phyloP scores from a whole-genome alignment of 2,888 invertebrate species.

The Exephanes ischioxanthus region DNA sequence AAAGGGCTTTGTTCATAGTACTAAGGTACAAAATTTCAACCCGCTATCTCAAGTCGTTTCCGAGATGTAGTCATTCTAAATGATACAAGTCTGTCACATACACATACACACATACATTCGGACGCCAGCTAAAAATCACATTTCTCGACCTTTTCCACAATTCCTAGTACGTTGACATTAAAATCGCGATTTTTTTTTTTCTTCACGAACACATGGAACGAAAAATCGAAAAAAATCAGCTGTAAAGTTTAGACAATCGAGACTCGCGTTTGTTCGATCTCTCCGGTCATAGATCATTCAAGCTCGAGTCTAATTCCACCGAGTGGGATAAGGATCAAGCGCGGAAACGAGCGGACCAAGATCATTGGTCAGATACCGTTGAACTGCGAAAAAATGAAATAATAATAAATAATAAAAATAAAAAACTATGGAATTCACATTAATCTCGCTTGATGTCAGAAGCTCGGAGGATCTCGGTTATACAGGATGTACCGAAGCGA shows the following conservation, averaged over 20 bases:
- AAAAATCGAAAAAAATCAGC: neutral
- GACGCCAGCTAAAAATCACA: no score
- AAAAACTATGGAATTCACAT: constrained; percentile 25
- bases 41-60: no score
- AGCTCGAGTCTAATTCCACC: neutral
- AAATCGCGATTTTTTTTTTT: no score
- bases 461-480: constrained; percentile 3
- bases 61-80: no score
- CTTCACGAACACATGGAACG: no score
- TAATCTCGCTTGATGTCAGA: constrained; percentile 1
- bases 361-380: neutral
- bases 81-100: no score
- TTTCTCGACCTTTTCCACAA: no score
- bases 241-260: neutral
- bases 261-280: neutral
- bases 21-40: no score
- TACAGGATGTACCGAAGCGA: constrained; percentile 63
- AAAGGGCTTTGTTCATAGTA: no score
- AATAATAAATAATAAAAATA: neutral
- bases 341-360: neutral
- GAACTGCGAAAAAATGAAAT: neutral
- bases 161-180: no score
- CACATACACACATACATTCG: no score
- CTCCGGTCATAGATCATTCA: neutral
- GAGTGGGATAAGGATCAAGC: neutral